Evolutionary conservation across 2,113 vertebrate genomes (phyloP).

Genomic region (Geococcyx californianus): DNA sequence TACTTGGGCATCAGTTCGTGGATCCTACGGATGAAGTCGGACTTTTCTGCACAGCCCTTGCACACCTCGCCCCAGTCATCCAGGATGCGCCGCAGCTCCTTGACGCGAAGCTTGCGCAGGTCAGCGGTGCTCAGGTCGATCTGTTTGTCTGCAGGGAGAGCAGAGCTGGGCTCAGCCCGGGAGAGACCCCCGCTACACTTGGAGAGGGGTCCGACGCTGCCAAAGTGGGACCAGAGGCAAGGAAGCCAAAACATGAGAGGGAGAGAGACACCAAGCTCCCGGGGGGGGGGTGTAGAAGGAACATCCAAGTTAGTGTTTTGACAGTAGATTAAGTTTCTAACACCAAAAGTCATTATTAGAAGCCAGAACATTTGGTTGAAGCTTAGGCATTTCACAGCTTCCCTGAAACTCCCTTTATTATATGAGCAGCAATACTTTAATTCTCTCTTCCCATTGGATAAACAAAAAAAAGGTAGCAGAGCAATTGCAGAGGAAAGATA

Average conservation of each 20-base stretch:
- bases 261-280: not conserved
- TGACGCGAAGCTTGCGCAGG: slow-evolving; percentile 94
- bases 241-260: not conserved
- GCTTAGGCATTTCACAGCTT: not conserved
- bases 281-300: not conserved
- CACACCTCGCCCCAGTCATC: slow-evolving; percentile 97
- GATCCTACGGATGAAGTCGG: slow-evolving; percentile 95
- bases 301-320: not conserved
- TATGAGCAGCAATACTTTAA: rapidly evolving
- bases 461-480: not conserved
- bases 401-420: not conserved
- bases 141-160: slow-evolving; percentile 86
- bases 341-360: not conserved
- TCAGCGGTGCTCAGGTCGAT: slow-evolving; percentile 93
- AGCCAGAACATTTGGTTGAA: not conserved
- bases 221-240: rapidly evolving
- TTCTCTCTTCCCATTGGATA: not conserved
- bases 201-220: not conserved
- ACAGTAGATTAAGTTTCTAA: not conserved
- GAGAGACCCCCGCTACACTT: not conserved
- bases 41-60: slow-evolving; percentile 96
- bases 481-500: not conserved
- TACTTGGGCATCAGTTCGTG: slow-evolving; percentile 96
- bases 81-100: slow-evolving; percentile 94
- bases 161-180: not conserved